Evolutionary conservation across 2,797 vertebrate genomes (phyloP).

Genomic region (Novumbra hubbsi): DNA sequence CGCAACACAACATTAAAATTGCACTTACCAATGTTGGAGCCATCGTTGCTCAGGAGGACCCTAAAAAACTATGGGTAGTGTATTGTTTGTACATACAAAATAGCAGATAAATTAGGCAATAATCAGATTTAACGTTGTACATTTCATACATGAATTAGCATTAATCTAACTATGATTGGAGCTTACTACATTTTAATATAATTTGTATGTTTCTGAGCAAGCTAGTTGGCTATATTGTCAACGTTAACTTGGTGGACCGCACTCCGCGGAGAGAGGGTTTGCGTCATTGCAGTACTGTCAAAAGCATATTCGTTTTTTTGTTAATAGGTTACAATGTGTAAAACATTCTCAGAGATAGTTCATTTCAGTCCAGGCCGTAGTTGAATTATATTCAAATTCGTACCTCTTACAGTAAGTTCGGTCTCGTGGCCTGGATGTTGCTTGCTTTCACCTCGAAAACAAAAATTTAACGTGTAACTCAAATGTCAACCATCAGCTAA

Average conservation of each 20-base stretch:
- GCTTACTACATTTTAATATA: background rate
- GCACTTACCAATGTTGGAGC: slow-evolving; percentile 52
- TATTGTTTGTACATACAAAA: no score
- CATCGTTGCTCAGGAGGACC: slow-evolving; percentile 42
- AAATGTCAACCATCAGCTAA: background rate
- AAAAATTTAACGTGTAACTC: no score
- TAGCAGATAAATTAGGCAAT: no score
- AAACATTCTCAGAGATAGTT: background rate
- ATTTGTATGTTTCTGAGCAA: background rate
- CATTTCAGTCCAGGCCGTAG: background rate
- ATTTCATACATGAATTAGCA: no score
- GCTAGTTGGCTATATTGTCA: background rate
- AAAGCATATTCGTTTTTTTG: no score
- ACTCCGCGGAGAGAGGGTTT: background rate
- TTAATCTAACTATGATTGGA: no score
- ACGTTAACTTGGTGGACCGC: background rate
- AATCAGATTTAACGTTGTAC: no score
- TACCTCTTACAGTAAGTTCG: background rate
- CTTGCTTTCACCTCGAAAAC: background rate
- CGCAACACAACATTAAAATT: background rate
- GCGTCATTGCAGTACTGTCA: background rate
- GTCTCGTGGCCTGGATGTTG: background rate
- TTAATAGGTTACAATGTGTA: background rate
- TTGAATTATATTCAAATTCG: background rate
- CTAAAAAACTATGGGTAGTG: no score